A percentile compares a stretch with the other conserved stretches of the same genome.
phyloP scores from a whole-genome alignment of 92 coral and sea anemone species.

The Zoanthus sociatus region DNA sequence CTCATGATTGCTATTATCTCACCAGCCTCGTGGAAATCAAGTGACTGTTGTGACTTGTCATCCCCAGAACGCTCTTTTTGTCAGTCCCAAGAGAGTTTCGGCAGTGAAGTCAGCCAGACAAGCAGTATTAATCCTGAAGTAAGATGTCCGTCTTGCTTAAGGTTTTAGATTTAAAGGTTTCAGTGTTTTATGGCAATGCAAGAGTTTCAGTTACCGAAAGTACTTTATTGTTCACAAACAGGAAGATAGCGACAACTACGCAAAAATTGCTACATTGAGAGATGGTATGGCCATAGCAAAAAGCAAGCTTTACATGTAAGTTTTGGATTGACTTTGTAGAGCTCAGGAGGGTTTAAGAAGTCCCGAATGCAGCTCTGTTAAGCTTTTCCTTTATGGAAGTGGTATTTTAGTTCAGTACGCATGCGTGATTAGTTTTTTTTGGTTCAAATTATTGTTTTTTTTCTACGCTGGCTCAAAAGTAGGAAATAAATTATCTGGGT shows the following conservation, averaged over 20 bases:
- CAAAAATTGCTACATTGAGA: conserved; percentile 62
- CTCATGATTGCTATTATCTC: background rate
- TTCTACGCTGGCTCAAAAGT: no score
- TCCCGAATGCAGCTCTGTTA: no score
- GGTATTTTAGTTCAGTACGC: no score
- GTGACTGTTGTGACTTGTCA: conserved; percentile 27
- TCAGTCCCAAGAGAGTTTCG: conserved; percentile 34
- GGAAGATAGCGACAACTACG: conserved; percentile 81
- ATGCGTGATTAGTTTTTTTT: no score
- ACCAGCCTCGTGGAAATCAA: conserved; percentile 20
- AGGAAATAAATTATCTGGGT: no score
- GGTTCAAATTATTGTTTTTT: no score
- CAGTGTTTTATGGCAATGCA: background rate
- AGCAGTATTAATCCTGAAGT: conserved; percentile 23
- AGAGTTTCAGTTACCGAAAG: background rate
- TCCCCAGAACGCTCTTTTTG: background rate
- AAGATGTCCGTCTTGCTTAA: background rate
- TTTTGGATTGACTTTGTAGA: background rate
- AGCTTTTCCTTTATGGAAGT: no score
- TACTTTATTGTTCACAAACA: conserved; percentile 3
- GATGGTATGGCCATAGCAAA: conserved; percentile 72
- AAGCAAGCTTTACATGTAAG: conserved; percentile 88
- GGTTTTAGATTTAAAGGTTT: no score
- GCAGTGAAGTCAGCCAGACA: conserved; percentile 29
- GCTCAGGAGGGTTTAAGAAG: no score